These are phyloP conservation scores for Mylabris phalerata DNA, from an alignment of 1,140 invertebrate genomes.

Conservation along the genomic window DNA sequence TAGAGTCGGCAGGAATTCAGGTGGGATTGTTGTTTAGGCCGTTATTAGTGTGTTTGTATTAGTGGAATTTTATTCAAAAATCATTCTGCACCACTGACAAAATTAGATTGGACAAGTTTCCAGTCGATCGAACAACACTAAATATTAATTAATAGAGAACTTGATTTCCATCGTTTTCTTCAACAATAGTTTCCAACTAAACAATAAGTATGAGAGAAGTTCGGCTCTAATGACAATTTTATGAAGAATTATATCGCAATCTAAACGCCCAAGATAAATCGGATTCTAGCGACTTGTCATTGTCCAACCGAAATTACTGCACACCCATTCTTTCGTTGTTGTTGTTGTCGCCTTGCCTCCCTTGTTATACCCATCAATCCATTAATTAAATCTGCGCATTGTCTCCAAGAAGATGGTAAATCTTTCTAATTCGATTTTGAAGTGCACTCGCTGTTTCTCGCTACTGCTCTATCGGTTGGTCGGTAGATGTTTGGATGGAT, in stretches of 20 bases:
- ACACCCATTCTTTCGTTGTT: neutral
- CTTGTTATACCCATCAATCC: constrained; percentile 16
- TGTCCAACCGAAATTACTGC: constrained; percentile 9
- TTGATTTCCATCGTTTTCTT: too few relatives aligned
- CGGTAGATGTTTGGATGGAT: constrained; percentile 1
- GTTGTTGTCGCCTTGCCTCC: too few relatives aligned
- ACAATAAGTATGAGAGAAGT: neutral
- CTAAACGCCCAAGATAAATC: too few relatives aligned
- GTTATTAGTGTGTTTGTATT: too few relatives aligned
- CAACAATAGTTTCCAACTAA: too few relatives aligned
- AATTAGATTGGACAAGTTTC: constrained; percentile 16
- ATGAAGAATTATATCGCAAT: constrained; percentile 21
- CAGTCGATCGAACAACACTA: constrained; percentile 19
- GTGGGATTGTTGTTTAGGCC: neutral
- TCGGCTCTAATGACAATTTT: constrained; percentile 2
- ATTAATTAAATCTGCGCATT: constrained; percentile 26
- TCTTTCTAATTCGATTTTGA: constrained; percentile 21
- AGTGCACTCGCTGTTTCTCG: neutral
- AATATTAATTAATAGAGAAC: constrained; percentile 22
- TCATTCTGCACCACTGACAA: neutral
- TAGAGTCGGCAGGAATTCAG: constrained; percentile 18
- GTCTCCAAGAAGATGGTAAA: constrained; percentile 16
- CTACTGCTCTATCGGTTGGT: neutral
- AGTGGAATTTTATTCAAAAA: too few relatives aligned
- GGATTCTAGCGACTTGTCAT: constrained; percentile 8